Base-by-base conservation (phyloP, 2,888 invertebrate genomes). In the Corythucha ciliata region DNA sequence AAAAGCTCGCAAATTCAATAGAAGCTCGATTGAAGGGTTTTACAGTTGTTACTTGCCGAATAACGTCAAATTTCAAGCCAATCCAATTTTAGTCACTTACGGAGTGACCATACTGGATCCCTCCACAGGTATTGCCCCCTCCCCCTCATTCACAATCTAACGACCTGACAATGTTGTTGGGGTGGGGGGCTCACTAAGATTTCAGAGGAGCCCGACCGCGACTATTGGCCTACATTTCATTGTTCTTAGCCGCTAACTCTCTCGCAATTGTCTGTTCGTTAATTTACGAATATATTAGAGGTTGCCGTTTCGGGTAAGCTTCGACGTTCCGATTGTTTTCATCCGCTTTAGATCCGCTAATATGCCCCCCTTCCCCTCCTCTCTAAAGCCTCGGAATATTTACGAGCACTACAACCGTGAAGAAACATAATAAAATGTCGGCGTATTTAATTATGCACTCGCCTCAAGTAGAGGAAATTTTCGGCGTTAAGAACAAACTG, bases 41-140 rank as follows among this genome's bases (percentile, higher is more conserved):
- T 57, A 57, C 44, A 52, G 48, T n/a, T 57, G 57, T 48, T 55
- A 55, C 55, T 22, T 55, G 5, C 55, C 48, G 16, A 34, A 47
- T 20, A 45, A 42, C 22, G 24, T 21, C 12, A 32, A 45, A 32
- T 37, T 22, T 16, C 36, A 53, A 10, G 51, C 40, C 10, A 47
- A 37, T 16, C 24, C 48, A 7, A 53, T 48, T 16, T 14, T 55
- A 1, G 25, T 54, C n/a, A 56, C 57, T 2, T 57, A 48, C 37
- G 53, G 55, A 4, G 47, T 57, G 21, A 49, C 55, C 5, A 44
- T 54, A 2, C 14, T 50, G n/a, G 36, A 50, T 18, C 24, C 14
- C 14, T 16, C 4, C n/a, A 33, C 12, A 5, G 50, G 50, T 50
- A 34, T 44, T n/a, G n/a, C n/a, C n/a, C n/a, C n/a, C n/a, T n/a